A percentile compares a stretch with the other conserved stretches of the same genome.
Conservation (phyloP, 2,888 invertebrate genomes). For the Spatulosminthurus flaviceps region DNA sequence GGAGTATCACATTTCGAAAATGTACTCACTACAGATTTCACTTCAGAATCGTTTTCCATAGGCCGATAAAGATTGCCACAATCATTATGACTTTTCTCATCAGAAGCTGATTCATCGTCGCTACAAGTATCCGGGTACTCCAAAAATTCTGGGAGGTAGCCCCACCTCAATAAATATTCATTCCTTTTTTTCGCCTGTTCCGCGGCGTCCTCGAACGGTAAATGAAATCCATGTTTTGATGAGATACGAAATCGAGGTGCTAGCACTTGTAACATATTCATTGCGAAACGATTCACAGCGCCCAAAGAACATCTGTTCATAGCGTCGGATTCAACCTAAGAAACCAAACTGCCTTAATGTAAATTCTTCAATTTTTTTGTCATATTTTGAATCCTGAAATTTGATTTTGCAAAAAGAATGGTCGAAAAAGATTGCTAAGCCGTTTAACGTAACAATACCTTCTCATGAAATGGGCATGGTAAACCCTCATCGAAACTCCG, state of each 20-base stretch:
- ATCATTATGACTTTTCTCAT: too few species aligned
- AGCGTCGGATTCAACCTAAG: not conserved
- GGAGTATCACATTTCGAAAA: too few species aligned
- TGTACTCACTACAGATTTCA: too few species aligned
- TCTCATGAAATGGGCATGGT: not conserved
- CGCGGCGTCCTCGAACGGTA: not conserved
- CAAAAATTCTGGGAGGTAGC: slow-evolving; percentile 10
- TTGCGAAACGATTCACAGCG: not conserved
- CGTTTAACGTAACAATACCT: too few species aligned
- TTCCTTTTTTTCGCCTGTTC: not conserved
- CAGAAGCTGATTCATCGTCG: not conserved
- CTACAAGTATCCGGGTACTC: too few species aligned
- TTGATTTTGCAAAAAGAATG: too few species aligned
- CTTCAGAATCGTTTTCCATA: too few species aligned
- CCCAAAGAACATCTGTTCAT: not conserved
- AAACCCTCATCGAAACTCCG: not conserved
- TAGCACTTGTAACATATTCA: not conserved
- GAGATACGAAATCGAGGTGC: not conserved
- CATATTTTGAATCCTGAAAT: too few species aligned
- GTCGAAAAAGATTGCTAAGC: too few species aligned
- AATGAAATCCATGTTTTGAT: not conserved
- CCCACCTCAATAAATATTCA: not conserved
- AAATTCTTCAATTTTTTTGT: too few species aligned
- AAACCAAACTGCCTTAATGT: too few species aligned
- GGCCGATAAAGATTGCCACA: too few species aligned